Evolutionary conservation across 2,888 invertebrate species (phyloP).

Genomic region (Phytoseiulus persimilis): DNA sequence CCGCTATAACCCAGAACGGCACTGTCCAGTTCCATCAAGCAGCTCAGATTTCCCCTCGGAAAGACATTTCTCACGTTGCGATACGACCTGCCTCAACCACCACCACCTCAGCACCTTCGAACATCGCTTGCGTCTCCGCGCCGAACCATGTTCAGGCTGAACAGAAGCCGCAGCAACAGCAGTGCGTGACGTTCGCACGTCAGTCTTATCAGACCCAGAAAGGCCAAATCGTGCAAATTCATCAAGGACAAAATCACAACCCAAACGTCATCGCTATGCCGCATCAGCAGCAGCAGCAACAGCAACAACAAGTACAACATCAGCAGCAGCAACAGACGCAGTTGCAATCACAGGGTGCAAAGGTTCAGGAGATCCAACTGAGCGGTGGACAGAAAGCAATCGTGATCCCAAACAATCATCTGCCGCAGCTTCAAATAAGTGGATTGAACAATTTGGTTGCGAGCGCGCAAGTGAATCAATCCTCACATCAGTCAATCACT

Average conservation of each 20-base stretch:
- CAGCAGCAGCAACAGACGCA: neutral
- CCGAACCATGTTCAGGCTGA: neutral
- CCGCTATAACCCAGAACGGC: neutral
- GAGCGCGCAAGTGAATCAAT: constrained; percentile 6
- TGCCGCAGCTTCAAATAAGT: constrained; percentile 29
- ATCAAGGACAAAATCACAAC: neutral
- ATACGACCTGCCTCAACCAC: neutral
- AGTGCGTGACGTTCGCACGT: neutral
- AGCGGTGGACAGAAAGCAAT: constrained; percentile 37
- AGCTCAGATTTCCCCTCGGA: neutral
- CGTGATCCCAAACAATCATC: constrained; percentile 23
- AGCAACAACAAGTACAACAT: neutral
- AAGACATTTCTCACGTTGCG: neutral
- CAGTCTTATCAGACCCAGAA: neutral
- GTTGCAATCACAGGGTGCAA: neutral
- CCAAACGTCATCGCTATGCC: neutral
- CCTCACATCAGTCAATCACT: neutral
- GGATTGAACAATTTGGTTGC: constrained; percentile 16
- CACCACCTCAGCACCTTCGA: neutral
- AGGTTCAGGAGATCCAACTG: constrained; percentile 14
- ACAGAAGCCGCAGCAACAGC: neutral
- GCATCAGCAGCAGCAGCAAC: neutral
- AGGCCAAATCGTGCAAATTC: neutral
- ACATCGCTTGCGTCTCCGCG: neutral
- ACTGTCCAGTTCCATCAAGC: neutral